Conservation (phyloP, 2,113 vertebrate genomes). For the Megatriorchis doriae region DNA sequence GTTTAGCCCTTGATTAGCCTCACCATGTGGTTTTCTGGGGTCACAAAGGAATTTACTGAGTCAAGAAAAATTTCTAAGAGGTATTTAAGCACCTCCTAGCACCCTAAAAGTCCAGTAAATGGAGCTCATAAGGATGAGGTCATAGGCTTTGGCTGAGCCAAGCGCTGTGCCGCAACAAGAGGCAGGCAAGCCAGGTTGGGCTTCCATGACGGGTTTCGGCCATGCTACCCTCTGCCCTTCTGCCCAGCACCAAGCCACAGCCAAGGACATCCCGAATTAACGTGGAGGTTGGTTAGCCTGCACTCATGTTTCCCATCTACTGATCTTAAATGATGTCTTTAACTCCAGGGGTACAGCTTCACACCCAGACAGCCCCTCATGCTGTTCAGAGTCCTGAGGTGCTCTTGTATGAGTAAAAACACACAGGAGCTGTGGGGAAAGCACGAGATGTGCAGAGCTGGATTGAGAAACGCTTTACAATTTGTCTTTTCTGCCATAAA, state of each 20-base stretch:
- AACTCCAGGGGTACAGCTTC: neutral
- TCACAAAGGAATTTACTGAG: neutral
- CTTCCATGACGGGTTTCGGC: neutral
- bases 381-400: neutral
- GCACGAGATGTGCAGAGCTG: neutral
- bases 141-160: neutral
- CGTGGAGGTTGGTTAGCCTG: neutral
- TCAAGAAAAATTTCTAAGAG: neutral
- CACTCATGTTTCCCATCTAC: neutral
- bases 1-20: neutral
- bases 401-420: neutral
- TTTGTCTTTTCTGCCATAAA: neutral
- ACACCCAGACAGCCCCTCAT: neutral
- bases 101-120: neutral
- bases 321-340: neutral
- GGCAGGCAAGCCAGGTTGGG: neutral
- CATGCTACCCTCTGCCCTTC: neutral
- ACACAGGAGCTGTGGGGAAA: neutral
- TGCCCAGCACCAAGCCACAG: neutral
- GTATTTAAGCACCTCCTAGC: neutral
- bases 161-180: rapidly evolving
- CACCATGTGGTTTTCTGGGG: neutral
- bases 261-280: neutral
- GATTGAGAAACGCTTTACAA: neutral
- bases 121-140: neutral